These are phyloP conservation scores for Leptinotarsa tumamoca DNA, from an alignment of 2,888 invertebrate genomes.

Conservation along the genomic window DNA sequence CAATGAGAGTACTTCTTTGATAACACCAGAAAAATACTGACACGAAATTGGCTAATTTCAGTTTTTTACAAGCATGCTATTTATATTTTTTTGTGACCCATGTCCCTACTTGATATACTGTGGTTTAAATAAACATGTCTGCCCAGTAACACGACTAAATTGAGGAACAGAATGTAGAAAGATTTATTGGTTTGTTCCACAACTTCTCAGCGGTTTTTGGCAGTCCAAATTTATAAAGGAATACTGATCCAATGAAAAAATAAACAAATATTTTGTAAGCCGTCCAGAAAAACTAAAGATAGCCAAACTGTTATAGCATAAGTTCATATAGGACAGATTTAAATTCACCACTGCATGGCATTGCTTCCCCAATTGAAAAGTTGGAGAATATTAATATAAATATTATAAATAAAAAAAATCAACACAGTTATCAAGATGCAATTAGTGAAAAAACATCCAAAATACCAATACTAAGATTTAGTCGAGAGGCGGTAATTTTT, in stretches of 20 bases:
- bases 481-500: too few species aligned
- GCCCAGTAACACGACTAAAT: slow-evolving; percentile 4
- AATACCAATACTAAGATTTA: not conserved
- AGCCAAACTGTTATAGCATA: not conserved
- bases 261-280: slow-evolving; percentile 16
- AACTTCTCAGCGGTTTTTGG: slow-evolving; percentile 8
- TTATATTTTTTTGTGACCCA: not conserved
- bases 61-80: not conserved
- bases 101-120: not conserved
- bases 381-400: too few species aligned
- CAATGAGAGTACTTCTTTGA: too few species aligned
- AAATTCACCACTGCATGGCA: not conserved
- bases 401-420: too few species aligned
- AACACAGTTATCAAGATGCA: too few species aligned
- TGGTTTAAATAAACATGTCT: not conserved
- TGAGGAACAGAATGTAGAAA: not conserved
- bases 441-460: not conserved
- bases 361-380: not conserved
- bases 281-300: slow-evolving; percentile 13
- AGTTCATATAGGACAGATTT: not conserved
- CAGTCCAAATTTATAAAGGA: not conserved
- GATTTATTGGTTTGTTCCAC: not conserved
- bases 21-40: too few species aligned
- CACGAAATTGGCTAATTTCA: too few species aligned
- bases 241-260: slow-evolving; percentile 4